phyloP scores from a whole-genome alignment of 2,797 vertebrate genomes.

The Denticeps clupeoides region DNA sequence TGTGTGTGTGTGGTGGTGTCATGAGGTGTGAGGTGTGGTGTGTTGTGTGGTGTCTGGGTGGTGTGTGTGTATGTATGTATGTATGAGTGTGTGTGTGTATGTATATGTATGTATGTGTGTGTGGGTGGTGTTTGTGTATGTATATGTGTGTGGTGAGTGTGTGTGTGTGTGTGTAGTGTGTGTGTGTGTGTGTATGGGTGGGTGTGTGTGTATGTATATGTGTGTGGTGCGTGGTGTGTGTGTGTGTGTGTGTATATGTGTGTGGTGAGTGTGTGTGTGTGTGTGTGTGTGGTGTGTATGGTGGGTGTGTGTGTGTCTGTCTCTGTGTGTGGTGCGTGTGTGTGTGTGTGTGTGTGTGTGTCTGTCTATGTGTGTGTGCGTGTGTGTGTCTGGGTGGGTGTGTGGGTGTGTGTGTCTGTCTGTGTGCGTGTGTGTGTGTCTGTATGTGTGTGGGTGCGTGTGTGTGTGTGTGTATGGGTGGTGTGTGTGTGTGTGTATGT shows the following conservation, averaged over 20 bases:
- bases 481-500: not conserved
- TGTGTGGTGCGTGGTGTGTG: too few species aligned
- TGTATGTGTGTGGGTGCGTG: not conserved
- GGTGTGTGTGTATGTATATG: too few species aligned
- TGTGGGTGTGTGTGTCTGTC: not conserved
- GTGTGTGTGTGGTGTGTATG: not conserved
- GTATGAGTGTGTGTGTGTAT: too few species aligned
- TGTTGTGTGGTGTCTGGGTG: not conserved
- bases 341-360: not conserved
- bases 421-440: not conserved
- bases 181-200: too few species aligned
- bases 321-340: not conserved
- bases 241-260: too few species aligned
- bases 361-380: not conserved
- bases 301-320: not conserved
- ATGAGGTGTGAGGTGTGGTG: not conserved
- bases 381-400: not conserved
- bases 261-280: not conserved
- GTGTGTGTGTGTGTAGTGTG: too few species aligned
- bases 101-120: too few species aligned
- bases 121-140: too few species aligned
- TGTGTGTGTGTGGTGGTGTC: too few species aligned
- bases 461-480: slow-evolving; percentile 2
- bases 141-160: too few species aligned
- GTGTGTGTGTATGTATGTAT: too few species aligned